Conservation (phyloP, 2,113 vertebrate species). For the Platichthys stellatus region DNA sequence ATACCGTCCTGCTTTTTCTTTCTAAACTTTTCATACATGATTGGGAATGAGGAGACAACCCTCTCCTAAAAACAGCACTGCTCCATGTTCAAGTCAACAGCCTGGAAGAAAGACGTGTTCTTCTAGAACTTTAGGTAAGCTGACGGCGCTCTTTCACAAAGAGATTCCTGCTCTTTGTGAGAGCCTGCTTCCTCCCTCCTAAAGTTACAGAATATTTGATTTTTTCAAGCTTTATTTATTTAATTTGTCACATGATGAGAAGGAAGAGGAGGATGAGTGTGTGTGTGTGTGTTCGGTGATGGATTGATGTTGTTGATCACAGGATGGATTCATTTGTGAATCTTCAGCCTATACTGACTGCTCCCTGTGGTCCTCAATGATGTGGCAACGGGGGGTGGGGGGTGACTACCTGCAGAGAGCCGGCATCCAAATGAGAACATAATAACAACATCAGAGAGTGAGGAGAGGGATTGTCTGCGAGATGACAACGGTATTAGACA, state of each 20-base stretch:
- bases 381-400: conserved; percentile 9
- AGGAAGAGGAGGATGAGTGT: conserved; percentile 5
- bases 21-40: conserved; percentile 34
- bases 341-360: conserved; percentile 86
- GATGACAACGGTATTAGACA: conserved; percentile 80
- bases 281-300: neutral
- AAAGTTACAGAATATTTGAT: conserved; percentile 78
- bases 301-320: conserved; percentile 59
- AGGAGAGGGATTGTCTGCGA: conserved; percentile 71
- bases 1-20: neutral
- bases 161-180: neutral
- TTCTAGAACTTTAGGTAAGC: conserved; percentile 47
- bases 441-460: conserved; percentile 78
- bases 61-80: neutral
- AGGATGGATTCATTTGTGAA: conserved; percentile 64
- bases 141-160: conserved; percentile 41
- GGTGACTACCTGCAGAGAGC: conserved; percentile 79
- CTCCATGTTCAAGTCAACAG: conserved; percentile 32
- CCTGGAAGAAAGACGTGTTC: conserved; percentile 36
- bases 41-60: neutral
- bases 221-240: conserved; percentile 64
- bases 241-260: conserved; percentile 66
- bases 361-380: conserved; percentile 74
- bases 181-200: conserved; percentile 44
- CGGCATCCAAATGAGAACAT: conserved; percentile 79